phyloP scores from a whole-genome alignment of 2,888 invertebrate species.

The Drosophila emarginata region DNA sequence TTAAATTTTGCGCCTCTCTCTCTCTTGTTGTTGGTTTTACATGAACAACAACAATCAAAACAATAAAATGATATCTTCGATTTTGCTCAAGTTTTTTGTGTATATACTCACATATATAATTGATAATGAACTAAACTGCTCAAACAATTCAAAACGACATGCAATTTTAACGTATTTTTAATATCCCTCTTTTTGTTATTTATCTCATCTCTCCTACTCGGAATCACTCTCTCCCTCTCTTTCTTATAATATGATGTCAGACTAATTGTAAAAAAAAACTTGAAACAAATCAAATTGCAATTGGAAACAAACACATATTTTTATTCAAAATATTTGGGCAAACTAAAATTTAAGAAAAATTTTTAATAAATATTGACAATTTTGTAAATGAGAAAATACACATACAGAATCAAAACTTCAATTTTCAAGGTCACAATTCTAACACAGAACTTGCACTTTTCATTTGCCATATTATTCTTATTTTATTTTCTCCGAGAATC shows the following conservation, averaged over 20 bases:
- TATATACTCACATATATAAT: background rate
- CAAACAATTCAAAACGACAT: background rate
- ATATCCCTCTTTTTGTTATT: background rate
- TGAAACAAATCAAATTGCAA: background rate
- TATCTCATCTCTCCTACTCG: background rate
- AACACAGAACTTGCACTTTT: conserved; percentile 1
- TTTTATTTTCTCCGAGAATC: background rate
- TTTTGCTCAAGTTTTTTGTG: background rate
- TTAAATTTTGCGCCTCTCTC: background rate
- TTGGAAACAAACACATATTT: background rate
- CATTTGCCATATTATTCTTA: background rate
- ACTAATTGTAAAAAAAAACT: conserved; percentile 5
- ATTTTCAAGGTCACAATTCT: conserved; percentile 38
- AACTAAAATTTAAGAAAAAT: background rate
- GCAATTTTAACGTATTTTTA: background rate
- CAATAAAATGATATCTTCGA: conserved; percentile 6
- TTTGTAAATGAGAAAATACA: background rate
- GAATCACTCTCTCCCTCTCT: background rate
- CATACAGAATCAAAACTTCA: conserved; percentile 24
- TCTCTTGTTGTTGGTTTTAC: conserved; percentile 7
- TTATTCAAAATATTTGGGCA: background rate
- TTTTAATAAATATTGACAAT: background rate
- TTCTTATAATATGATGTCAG: conserved; percentile 3
- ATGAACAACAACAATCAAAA: conserved; percentile 11
- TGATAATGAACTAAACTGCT: background rate